Percentiles rank a stretch among this genome's conserved stretches.
These are phyloP conservation scores for Nanger granti DNA, from an alignment of 2,113 vertebrate genomes.

Conservation along the genomic window DNA sequence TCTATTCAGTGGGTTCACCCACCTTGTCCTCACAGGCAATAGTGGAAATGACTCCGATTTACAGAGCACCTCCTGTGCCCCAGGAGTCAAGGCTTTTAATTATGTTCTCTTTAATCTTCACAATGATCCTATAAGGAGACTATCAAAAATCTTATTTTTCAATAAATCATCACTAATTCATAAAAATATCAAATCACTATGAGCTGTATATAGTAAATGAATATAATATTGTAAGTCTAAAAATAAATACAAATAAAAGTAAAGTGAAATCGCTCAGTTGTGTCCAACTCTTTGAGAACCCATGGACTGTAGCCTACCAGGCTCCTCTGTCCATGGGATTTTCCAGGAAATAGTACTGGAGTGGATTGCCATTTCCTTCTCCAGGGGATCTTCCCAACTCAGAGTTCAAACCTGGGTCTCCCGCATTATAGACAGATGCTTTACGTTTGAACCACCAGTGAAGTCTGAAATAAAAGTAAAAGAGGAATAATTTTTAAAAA, in stretches of 20 bases:
- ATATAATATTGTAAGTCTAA: not conserved
- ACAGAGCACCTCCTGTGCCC: not conserved
- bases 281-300: too few species aligned
- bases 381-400: too few species aligned
- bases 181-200: not conserved
- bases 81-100: not conserved
- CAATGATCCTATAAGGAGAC: not conserved
- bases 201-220: not conserved
- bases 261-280: too few species aligned
- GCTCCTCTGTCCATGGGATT: too few species aligned
- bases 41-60: not conserved
- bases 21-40: not conserved
- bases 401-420: too few species aligned
- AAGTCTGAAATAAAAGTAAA: not conserved
- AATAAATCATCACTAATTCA: not conserved
- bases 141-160: not conserved
- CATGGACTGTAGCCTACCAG: too few species aligned
- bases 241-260: not conserved
- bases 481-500: not conserved
- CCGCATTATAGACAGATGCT: too few species aligned
- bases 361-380: too few species aligned
- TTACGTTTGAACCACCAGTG: too few species aligned
- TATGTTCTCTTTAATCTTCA: not conserved
- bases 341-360: too few species aligned
- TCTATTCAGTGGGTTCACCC: not conserved